Percentiles rank a stretch among this genome's conserved stretches.
Evolutionary conservation across 2,888 invertebrate species (phyloP).

Genomic region (Trimorus sp.): DNA sequence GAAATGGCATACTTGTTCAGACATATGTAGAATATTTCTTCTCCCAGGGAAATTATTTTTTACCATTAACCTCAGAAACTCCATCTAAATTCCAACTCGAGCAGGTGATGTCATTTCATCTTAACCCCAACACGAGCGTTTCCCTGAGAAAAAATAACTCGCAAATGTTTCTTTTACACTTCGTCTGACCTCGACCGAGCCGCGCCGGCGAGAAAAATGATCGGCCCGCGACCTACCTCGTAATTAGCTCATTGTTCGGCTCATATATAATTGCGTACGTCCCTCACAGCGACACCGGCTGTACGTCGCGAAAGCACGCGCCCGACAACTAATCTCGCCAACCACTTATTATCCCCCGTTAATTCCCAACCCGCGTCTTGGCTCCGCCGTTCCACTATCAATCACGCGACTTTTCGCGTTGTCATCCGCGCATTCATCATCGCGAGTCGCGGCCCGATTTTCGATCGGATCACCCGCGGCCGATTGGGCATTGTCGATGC

Average conservation of each 20-base stretch:
- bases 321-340: slow-evolving; percentile 67
- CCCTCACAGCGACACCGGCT: slow-evolving; percentile 55
- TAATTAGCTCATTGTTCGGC: slow-evolving; percentile 63
- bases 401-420: slow-evolving; percentile 39
- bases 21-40: no score
- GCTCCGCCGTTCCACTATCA: slow-evolving; percentile 47
- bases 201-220: neutral
- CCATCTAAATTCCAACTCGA: no score
- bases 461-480: slow-evolving; percentile 4
- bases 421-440: neutral
- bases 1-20: no score
- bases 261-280: slow-evolving; percentile 62
- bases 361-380: slow-evolving; percentile 54
- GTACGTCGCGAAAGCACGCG: slow-evolving; percentile 54
- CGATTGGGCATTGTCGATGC: slow-evolving; percentile 6
- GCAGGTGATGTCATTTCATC: no score
- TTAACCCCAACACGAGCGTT: no score
- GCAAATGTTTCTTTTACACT: no score
- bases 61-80: no score
- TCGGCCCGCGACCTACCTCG: slow-evolving; percentile 26
- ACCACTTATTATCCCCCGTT: slow-evolving; percentile 70
- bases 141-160: no score
- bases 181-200: no score
- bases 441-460: neutral
- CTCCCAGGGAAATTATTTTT: no score